Conservation (phyloP, 2,797 vertebrate genomes). For the Parotocinclus haroldoi region DNA sequence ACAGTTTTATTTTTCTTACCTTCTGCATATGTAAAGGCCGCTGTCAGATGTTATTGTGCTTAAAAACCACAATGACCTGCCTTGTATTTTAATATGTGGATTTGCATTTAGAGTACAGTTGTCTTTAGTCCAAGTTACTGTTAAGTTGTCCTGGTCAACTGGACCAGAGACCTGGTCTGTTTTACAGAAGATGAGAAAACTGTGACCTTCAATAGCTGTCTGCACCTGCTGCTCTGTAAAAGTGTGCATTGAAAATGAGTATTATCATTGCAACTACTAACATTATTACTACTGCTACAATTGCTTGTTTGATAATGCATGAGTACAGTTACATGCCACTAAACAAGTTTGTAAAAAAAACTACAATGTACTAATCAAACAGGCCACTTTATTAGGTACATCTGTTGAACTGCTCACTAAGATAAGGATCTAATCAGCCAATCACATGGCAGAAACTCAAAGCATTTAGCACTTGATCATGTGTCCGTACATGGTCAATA, state of each 20-base stretch:
- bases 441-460: too few relatives aligned
- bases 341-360: too few relatives aligned
- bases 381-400: too few relatives aligned
- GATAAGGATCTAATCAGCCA: too few relatives aligned
- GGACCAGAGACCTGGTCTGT: not conserved
- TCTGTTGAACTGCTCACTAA: too few relatives aligned
- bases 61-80: conserved; percentile 19
- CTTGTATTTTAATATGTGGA: conserved; percentile 7
- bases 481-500: too few relatives aligned
- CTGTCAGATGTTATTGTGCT: conserved; percentile 18
- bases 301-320: not conserved
- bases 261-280: not conserved
- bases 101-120: not conserved
- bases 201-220: not conserved
- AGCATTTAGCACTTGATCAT: too few relatives aligned
- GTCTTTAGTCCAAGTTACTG: conserved; percentile 21
- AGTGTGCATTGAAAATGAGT: not conserved
- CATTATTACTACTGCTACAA: not conserved
- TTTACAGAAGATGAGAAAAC: conserved; percentile 1
- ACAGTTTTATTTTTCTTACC: conserved; percentile 9
- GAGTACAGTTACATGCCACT: too few relatives aligned
- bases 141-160: not conserved
- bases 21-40: conserved; percentile 21
- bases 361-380: too few relatives aligned
- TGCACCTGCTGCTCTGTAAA: not conserved